phyloP scores from a whole-genome alignment of 1,140 invertebrate genomes.

The Paralvinella palmiformis region DNA sequence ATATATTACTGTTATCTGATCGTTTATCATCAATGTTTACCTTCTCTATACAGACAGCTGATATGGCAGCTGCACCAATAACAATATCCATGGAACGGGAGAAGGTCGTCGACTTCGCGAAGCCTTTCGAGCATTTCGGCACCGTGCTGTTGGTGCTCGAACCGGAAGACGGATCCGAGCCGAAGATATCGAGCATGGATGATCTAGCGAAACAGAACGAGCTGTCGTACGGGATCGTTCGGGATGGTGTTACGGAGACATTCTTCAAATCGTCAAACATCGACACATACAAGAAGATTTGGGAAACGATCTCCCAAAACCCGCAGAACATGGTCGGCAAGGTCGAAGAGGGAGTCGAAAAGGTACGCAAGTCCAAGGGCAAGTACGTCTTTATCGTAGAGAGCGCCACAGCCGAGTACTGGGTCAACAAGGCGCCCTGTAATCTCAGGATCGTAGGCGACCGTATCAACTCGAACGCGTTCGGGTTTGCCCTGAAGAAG shows the following conservation, averaged over 20 bases:
- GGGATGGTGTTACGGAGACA: slow-evolving; percentile 85
- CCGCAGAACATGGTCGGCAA: neutral
- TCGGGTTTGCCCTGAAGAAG: too few relatives aligned
- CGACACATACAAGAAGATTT: slow-evolving; percentile 18
- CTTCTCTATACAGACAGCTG: slow-evolving; percentile 28
- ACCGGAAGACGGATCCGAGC: slow-evolving; percentile 70
- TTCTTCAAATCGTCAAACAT: slow-evolving; percentile 64
- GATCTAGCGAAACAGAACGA: slow-evolving; percentile 86
- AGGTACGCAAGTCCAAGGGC: slow-evolving; percentile 18
- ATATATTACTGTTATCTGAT: neutral
- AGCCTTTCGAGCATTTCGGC: slow-evolving; percentile 38
- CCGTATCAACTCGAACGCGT: too few relatives aligned
- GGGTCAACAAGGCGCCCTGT: neutral
- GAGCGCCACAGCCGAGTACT: slow-evolving; percentile 44
- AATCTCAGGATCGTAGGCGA: slow-evolving; percentile 2
- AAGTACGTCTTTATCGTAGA: slow-evolving; percentile 48
- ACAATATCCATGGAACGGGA: slow-evolving; percentile 34
- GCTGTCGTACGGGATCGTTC: slow-evolving; percentile 84
- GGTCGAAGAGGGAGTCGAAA: slow-evolving; percentile 10
- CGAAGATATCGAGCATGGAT: slow-evolving; percentile 85
- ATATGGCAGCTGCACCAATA: slow-evolving; percentile 39
- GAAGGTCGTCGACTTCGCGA: slow-evolving; percentile 37
- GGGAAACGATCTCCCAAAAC: neutral
- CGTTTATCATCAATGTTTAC: neutral
- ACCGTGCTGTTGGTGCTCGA: slow-evolving; percentile 18